Conservation (phyloP, 2,797 vertebrate genomes). For the Enteromius fasciolatus region DNA sequence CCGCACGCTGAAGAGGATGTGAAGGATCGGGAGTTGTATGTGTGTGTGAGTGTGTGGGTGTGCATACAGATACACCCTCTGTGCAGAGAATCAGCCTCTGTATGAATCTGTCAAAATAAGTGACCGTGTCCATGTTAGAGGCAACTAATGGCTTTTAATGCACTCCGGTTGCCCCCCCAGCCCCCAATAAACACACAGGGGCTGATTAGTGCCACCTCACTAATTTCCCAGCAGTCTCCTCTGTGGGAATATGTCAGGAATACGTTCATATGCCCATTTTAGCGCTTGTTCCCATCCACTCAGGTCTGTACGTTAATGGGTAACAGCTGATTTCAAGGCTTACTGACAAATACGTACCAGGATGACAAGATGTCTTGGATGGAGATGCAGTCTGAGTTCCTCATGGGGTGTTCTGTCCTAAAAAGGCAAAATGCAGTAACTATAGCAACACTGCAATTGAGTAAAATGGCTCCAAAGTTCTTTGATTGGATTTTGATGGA, state of each 20-base stretch:
- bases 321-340: conserved; percentile 8
- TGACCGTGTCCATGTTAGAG: conserved; percentile 54
- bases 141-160: conserved; percentile 63
- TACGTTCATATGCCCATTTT: conserved; percentile 23
- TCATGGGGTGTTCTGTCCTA: conserved; percentile 4
- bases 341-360: background rate
- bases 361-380: background rate
- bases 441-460: conserved; percentile 17
- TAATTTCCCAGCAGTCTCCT: conserved; percentile 56
- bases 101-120: conserved; percentile 63
- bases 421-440: conserved; percentile 16
- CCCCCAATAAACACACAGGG: conserved; percentile 43
- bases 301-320: background rate
- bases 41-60: conserved; percentile 33
- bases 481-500: conserved; percentile 25
- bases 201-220: conserved; percentile 63
- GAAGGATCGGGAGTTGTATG: conserved; percentile 37
- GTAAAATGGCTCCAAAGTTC: conserved; percentile 4
- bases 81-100: conserved; percentile 58
- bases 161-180: conserved; percentile 53
- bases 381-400: conserved; percentile 10
- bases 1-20: conserved; percentile 40
- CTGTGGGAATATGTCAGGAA: conserved; percentile 49
- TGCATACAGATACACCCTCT: conserved; percentile 48
- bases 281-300: background rate